phyloP scores from a whole-genome alignment of 2,888 invertebrate genomes.

The Argyresthia goedartella region DNA sequence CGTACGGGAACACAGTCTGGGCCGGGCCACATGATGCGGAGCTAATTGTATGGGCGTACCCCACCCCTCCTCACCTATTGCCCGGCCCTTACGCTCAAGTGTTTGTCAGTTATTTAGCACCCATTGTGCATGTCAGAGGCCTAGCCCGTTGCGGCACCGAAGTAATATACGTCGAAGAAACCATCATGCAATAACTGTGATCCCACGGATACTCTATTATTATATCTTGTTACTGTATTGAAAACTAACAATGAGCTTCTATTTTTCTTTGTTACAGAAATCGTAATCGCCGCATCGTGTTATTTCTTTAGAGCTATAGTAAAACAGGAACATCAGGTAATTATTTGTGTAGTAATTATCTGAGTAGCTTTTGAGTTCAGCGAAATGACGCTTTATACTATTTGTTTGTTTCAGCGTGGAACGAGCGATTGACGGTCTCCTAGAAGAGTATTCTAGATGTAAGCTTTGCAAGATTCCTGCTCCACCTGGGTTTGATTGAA shows the following conservation, averaged over 20 bases:
- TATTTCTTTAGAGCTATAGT: neutral
- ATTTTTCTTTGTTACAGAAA: conserved; percentile 40
- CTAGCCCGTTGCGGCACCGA: neutral
- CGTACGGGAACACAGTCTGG: too few relatives aligned
- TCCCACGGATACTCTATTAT: neutral
- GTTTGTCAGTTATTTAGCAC: too few relatives aligned
- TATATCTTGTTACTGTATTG: neutral
- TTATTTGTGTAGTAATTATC: neutral
- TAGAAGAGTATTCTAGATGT: conserved; percentile 60
- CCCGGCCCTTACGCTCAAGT: too few relatives aligned
- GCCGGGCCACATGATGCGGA: too few relatives aligned
- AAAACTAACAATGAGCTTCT: neutral
- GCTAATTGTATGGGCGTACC: too few relatives aligned
- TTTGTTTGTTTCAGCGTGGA: conserved; percentile 45
- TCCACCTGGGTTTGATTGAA: conserved; percentile 51
- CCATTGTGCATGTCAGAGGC: too few relatives aligned
- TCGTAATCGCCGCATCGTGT: conserved; percentile 35
- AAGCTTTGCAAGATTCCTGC: conserved; percentile 65
- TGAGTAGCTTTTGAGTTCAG: neutral
- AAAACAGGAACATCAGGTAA: neutral
- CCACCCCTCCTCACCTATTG: too few relatives aligned
- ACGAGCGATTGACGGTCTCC: conserved; percentile 43
- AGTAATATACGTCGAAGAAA: too few relatives aligned
- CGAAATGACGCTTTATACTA: neutral
- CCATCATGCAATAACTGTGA: too few relatives aligned